Evolutionary conservation across 2,888 invertebrate genomes (phyloP), one percentile per base, ranked within the genome.

Genomic region (Nomada fabriciana): DNA sequence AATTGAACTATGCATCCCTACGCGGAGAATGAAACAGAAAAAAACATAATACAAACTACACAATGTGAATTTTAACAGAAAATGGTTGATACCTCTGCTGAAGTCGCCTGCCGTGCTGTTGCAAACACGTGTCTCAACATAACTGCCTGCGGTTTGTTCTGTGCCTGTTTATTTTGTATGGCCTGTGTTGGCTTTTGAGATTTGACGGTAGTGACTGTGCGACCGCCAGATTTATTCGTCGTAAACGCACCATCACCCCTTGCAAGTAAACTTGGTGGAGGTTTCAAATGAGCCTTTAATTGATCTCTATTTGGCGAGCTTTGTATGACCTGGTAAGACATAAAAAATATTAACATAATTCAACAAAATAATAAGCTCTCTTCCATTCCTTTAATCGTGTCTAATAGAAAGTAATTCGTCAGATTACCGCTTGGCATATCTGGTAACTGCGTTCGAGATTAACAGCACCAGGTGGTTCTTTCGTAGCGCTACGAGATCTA

Each of bases 401-500:
- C n/a, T 3, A n/a, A 65, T 15, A n/a, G 61, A 50, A 15, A 15
- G 7, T 20, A 36, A 36, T 65, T 68, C 65, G 84, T 68, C 72
- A 59, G 82, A 89, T 90, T 89, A 97, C 97, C 60, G 97, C 97
- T 94, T 97, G 97, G 91, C 98, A 98, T 90, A 99, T 99, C 94
- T 98, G 98, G 94, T 98, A 98, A 93, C 98, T 98, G 76, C 99
- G 96, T 93, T 98, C 98, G 73, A 98, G 94, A 94, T 99, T 98
- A 52, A 98, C 98, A 5, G 97, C 97, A 1, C 98, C 98, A 0
- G 98, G 98, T 0, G 98, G 98, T 81, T 97, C 96, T 93, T 97
- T 97, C 90, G 96, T 97, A 10, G 96, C 95, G 86, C 95, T 95
- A 65, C 93, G 91, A 42, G 93, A 92, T 69, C 94, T 89, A 15